Evolutionary conservation across 2,797 vertebrate genomes (phyloP).

Genomic region (Acropternis orthonyx): DNA sequence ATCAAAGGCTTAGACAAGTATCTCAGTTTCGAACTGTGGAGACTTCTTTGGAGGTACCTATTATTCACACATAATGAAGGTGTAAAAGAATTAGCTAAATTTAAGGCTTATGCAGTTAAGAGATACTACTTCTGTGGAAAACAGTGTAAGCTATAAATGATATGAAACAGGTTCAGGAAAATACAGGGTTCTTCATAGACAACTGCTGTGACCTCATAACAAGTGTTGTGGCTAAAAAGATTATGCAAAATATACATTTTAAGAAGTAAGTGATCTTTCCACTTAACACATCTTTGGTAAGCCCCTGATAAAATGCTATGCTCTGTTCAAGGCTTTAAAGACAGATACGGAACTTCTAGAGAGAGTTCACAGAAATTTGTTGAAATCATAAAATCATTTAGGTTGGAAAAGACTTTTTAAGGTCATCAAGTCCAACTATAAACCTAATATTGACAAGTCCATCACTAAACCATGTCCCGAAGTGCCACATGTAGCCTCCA

Average conservation of each 20-base stretch:
- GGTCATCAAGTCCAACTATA: not conserved
- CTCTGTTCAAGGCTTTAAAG: not conserved
- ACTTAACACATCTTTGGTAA: not conserved
- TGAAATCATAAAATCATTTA: not conserved
- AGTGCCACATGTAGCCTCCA: not conserved
- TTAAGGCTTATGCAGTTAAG: not conserved
- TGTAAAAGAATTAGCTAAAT: not conserved
- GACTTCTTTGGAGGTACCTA: not conserved
- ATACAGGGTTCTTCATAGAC: not conserved
- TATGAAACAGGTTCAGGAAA: not conserved
- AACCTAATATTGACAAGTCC: not conserved
- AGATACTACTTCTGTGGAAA: not conserved
- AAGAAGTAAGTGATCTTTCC: not conserved
- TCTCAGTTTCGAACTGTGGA: not conserved
- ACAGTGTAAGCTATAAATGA: not conserved
- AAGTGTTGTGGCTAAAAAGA: not conserved
- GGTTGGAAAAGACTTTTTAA: not conserved
- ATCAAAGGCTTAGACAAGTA: not conserved
- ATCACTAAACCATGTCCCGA: accelerated
- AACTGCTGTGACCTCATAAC: not conserved
- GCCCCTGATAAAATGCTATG: not conserved
- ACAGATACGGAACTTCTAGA: not conserved
- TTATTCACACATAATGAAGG: not conserved
- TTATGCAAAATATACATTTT: not conserved
- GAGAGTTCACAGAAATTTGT: not conserved